phyloP scores from a whole-genome alignment of 1,140 invertebrate genomes.

The Drosophila navojoa region DNA sequence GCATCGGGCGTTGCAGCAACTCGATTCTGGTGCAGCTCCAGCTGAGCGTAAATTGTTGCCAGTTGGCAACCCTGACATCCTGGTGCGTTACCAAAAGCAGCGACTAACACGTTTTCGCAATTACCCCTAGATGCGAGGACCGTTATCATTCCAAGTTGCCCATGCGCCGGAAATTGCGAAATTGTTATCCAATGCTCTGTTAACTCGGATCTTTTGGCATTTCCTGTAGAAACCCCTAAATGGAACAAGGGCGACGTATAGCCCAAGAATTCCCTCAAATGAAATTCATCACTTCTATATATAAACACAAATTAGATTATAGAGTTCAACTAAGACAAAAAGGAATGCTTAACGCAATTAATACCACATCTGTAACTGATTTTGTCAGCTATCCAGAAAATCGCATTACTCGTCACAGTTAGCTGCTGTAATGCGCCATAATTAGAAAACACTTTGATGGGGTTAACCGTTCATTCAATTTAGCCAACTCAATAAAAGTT shows the following conservation, averaged over 20 bases:
- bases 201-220: neutral
- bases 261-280: neutral
- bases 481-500: conserved; percentile 65
- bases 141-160: neutral
- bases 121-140: conserved; percentile 45
- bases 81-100: neutral
- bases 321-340: too few species aligned
- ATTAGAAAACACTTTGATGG: conserved; percentile 42
- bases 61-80: conserved; percentile 39
- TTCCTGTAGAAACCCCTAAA: neutral
- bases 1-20: conserved; percentile 64
- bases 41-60: conserved; percentile 60
- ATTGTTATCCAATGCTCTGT: neutral
- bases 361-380: neutral
- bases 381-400: neutral
- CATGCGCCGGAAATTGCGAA: conserved; percentile 1
- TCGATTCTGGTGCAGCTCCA: conserved; percentile 42
- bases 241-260: neutral
- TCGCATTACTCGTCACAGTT: neutral
- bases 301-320: neutral
- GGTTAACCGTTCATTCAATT: conserved; percentile 74
- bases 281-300: neutral
- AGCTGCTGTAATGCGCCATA: conserved; percentile 5
- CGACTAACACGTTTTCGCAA: conserved; percentile 52
- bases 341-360: neutral